Conservation (phyloP, 2,113 vertebrate genomes). For the Thymallus thymallus region DNA sequence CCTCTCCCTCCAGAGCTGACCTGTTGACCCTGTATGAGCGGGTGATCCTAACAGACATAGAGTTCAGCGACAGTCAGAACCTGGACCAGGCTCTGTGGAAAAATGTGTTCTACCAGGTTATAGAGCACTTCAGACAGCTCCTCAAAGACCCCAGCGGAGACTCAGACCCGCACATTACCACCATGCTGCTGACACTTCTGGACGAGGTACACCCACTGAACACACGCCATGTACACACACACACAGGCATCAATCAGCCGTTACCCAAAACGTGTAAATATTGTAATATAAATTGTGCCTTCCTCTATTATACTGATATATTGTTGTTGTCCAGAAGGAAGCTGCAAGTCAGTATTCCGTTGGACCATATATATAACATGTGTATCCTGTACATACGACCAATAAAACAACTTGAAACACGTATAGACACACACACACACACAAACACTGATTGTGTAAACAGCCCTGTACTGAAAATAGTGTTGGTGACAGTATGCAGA, state of each 20-base stretch:
- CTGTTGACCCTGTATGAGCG: conserved; percentile 89
- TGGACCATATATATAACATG: too few relatives aligned
- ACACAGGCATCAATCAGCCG: not conserved
- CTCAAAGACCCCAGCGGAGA: conserved; percentile 87
- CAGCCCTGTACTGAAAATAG: too few relatives aligned
- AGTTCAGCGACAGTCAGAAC: conserved; percentile 91
- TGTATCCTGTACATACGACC: too few relatives aligned
- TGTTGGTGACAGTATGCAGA: too few relatives aligned
- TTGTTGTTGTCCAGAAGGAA: too few relatives aligned
- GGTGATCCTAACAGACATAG: conserved; percentile 90
- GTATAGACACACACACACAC: too few relatives aligned
- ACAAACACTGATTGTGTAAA: too few relatives aligned
- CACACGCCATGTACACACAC: not conserved
- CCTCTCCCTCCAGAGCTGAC: conserved; percentile 78
- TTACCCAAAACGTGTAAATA: too few relatives aligned
- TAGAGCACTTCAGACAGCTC: conserved; percentile 94
- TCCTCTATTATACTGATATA: too few relatives aligned
- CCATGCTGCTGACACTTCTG: conserved; percentile 86
- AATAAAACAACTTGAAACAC: too few relatives aligned
- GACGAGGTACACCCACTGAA: conserved; percentile 81
- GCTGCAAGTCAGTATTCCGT: too few relatives aligned
- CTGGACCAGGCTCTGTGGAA: conserved; percentile 98
- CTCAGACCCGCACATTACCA: conserved; percentile 78
- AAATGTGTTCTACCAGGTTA: conserved; percentile 96
- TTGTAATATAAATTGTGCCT: too few relatives aligned